Base-by-base conservation (phyloP, 2,113 vertebrate species). In the Callopanchax toddi region DNA sequence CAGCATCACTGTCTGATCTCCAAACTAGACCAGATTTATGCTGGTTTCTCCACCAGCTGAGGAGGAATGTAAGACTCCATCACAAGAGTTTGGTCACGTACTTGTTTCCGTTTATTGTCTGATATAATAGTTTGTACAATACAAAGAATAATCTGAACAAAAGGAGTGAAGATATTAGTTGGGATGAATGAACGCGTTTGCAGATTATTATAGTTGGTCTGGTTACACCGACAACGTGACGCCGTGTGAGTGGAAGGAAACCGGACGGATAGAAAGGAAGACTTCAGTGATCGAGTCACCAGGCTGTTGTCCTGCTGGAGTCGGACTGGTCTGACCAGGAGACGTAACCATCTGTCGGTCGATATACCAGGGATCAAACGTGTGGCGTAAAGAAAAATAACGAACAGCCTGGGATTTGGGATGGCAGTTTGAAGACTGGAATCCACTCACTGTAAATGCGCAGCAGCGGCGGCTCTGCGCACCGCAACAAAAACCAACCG, bases 41-140 rank as follows among this genome's bases (percentile, higher is more conserved):
- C 29, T 26, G 26, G 26, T 26, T 26, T 26, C n/a, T 26, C 26
- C 26, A 26, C 26, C 26, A 32, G 29, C 10, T 32, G 4, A 32
- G 29, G 29, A 32, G n/a, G n/a, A n/a, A n/a, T n/a, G n/a, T n/a
- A n/a, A n/a, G n/a, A n/a, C n/a, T n/a, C n/a, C n/a, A n/a, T n/a
- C n/a, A n/a, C n/a, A n/a, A 37, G n/a, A 63, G 57, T 15, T 2
- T 29, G 6, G 23, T 60, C 83, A 76, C 48, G 61, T 70, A 78
- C 87, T 86, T 63, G 86, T 82, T 89, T 87, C 81, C 71, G 84
- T 92, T 93, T 93, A 93, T 92, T 93, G 79, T 90, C 84, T 85
- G 85, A 84, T 87, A 87, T 91, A 89, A 88, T 88, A 90, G 89
- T 77, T 88, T 87, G 68, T 85, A 91, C 91, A 93, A 87, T 90